phyloP scores from a whole-genome alignment of 2,888 invertebrate genomes.

The Cephus runcator region DNA sequence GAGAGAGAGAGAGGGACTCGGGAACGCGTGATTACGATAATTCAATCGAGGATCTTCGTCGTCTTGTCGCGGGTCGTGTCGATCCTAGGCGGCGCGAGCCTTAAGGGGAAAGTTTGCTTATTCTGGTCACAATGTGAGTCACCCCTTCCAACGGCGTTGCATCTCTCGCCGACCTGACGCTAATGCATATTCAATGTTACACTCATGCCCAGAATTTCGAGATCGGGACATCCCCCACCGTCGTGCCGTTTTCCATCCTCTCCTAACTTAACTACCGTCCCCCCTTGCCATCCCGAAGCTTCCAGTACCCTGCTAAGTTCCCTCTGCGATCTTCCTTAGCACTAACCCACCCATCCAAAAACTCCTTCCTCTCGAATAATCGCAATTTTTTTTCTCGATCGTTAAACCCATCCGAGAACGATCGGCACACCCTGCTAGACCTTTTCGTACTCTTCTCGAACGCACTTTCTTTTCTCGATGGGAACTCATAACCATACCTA shows the following conservation, averaged over 20 bases:
- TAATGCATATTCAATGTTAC: conserved; percentile 61
- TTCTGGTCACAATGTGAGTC: conserved; percentile 51
- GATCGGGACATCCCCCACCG: not conserved
- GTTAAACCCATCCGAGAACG: not conserved
- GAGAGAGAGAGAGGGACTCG: conserved; percentile 12
- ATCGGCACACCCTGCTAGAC: not conserved
- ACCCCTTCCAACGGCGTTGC: conserved; percentile 34
- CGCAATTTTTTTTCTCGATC: not conserved
- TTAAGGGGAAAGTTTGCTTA: conserved; percentile 45
- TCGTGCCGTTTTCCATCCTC: not conserved
- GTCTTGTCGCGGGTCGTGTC: conserved; percentile 25
- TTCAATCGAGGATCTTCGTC: conserved; percentile 45
- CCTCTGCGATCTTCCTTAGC: not conserved
- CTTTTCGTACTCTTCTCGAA: not conserved
- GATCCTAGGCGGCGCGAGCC: conserved; percentile 17
- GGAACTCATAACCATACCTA: not conserved
- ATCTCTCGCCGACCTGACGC: conserved; percentile 47
- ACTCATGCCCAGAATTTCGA: conserved; percentile 32
- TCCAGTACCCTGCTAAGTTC: not conserved
- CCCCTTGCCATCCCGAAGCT: not conserved
- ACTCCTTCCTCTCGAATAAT: not conserved
- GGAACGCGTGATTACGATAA: conserved; percentile 45
- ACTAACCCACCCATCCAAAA: not conserved
- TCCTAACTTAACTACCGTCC: not conserved
- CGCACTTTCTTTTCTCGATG: not conserved